phyloP scores from a whole-genome alignment of 2,797 vertebrate genomes.

The Tapirus indicus region DNA sequence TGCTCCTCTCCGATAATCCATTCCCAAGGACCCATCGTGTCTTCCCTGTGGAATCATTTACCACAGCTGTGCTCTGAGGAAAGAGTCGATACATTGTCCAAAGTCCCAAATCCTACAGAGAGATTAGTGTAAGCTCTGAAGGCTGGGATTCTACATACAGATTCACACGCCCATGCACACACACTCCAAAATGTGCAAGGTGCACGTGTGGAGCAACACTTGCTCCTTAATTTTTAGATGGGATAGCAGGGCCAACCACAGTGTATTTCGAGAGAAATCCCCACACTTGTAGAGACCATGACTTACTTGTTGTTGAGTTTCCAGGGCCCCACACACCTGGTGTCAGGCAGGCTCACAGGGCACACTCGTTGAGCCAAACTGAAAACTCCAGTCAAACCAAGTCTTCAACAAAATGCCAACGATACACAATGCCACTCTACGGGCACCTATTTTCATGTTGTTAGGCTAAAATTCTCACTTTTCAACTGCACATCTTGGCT shows the following conservation, averaged over 20 bases:
- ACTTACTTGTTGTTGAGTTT: fast-evolving
- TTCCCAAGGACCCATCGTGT: not conserved
- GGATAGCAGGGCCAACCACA: fast-evolving
- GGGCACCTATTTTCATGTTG: fast-evolving
- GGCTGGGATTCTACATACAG: fast-evolving
- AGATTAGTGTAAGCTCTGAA: not conserved
- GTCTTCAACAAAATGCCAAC: not conserved
- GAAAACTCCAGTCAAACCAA: not conserved
- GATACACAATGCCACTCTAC: fast-evolving
- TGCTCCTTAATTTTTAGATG: not conserved
- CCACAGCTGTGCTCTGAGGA: not conserved
- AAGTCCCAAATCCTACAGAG: not conserved
- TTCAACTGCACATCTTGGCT: not conserved
- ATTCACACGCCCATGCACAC: fast-evolving
- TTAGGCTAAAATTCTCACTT: not conserved
- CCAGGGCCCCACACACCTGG: not conserved
- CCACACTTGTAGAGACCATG: fast-evolving
- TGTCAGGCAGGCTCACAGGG: fast-evolving
- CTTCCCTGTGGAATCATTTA: fast-evolving
- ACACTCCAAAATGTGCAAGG: fast-evolving
- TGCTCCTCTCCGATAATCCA: fast-evolving
- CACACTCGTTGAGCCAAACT: fast-evolving
- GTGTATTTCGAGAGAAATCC: too few species aligned
- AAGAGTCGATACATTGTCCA: not conserved
- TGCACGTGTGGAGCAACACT: fast-evolving